These are phyloP conservation scores for Lasiurus borealis DNA, from an alignment of 2,113 vertebrate genomes.

Conservation along the genomic window DNA sequence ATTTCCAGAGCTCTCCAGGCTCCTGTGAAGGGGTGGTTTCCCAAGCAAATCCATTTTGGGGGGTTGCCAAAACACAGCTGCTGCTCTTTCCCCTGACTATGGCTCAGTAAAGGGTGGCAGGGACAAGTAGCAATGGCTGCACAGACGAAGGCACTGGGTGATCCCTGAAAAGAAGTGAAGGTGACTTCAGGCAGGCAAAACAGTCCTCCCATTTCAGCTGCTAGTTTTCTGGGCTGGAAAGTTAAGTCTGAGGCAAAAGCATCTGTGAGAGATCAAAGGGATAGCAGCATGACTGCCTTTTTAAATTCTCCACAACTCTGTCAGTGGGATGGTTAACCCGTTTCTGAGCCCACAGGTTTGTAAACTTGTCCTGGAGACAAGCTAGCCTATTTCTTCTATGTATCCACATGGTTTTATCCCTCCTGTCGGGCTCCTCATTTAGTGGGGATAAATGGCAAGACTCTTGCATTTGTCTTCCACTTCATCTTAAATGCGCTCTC, in stretches of 20 bases:
- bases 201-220: neutral
- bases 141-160: neutral
- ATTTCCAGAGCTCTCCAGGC: slow-evolving; percentile 14
- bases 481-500: neutral
- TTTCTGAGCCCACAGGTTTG: neutral
- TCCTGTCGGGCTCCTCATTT: neutral
- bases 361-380: neutral
- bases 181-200: neutral
- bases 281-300: neutral
- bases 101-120: neutral
- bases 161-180: neutral
- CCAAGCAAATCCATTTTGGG: slow-evolving; percentile 33
- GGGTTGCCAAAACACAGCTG: neutral
- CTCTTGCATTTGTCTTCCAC: neutral
- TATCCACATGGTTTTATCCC: neutral
- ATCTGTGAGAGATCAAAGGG: neutral
- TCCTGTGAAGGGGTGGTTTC: neutral
- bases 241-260: neutral
- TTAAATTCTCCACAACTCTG: neutral
- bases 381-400: neutral
- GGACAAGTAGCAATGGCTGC: neutral
- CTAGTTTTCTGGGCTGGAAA: neutral
- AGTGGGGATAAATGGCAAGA: neutral
- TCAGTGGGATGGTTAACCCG: neutral
- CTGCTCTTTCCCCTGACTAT: slow-evolving; percentile 49